phyloP scores from a whole-genome alignment of 2,113 vertebrate genomes.

The Hippocampus comes region DNA sequence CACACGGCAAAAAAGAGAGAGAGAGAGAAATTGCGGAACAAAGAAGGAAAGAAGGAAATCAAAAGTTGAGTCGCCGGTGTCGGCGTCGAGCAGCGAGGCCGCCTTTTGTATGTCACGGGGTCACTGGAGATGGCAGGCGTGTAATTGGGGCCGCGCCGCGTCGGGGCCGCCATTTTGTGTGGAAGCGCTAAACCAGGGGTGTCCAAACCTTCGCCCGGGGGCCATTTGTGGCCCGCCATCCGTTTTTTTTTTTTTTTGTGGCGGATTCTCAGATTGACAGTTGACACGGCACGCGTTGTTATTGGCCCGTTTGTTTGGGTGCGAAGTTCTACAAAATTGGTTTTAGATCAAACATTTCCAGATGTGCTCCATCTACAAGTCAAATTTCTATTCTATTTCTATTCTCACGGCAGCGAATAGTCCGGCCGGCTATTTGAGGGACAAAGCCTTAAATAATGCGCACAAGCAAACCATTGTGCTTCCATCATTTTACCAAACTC shows the following conservation, averaged over 20 bases:
- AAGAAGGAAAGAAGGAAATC: neutral
- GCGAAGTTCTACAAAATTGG: neutral
- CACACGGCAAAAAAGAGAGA: neutral
- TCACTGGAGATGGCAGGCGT: conserved; percentile 56
- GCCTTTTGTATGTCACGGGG: conserved; percentile 20
- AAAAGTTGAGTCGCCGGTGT: conserved; percentile 6
- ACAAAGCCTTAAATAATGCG: too few relatives aligned
- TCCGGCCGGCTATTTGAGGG: too few relatives aligned
- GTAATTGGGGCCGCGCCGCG: conserved; percentile 48
- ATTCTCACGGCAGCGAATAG: too few relatives aligned
- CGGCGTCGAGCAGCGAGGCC: neutral
- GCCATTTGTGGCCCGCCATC: too few relatives aligned
- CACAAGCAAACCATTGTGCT: too few relatives aligned
- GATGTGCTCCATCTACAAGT: too few relatives aligned
- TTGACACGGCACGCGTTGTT: neutral
- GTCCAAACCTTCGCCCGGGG: too few relatives aligned
- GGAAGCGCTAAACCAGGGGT: conserved; percentile 7
- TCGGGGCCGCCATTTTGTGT: conserved; percentile 32
- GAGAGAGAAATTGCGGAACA: too few relatives aligned
- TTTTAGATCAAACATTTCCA: too few relatives aligned
- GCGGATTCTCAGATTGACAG: neutral
- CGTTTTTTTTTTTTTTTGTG: too few relatives aligned
- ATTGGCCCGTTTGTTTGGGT: neutral
- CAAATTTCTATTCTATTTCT: too few relatives aligned
- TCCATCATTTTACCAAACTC: too few relatives aligned